Percentiles rank a stretch among this genome's conserved stretches.
Evolutionary conservation across 2,888 invertebrate species (phyloP).

Genomic region (Gari tellinella): DNA sequence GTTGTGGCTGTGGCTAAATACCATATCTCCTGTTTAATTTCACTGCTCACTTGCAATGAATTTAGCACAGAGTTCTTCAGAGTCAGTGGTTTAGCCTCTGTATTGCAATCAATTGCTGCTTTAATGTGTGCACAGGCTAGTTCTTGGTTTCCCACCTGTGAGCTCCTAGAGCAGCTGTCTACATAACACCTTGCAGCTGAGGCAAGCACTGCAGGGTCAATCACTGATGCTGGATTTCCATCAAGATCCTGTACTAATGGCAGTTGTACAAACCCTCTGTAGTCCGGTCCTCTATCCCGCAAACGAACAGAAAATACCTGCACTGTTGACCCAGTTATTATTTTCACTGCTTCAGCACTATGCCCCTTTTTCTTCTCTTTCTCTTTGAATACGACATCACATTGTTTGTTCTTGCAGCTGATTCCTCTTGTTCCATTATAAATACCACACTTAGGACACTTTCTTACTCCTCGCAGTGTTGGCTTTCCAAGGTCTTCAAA

Average conservation of each 20-base stretch:
- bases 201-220: constrained; percentile 80
- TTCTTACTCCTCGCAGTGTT: constrained; percentile 89
- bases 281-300: constrained; percentile 89
- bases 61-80: constrained; percentile 88
- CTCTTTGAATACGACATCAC: constrained; percentile 89
- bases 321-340: constrained; percentile 87
- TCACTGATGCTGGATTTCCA: constrained; percentile 80
- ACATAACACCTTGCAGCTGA: constrained; percentile 83
- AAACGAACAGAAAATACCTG: constrained; percentile 89
- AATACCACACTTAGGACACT: constrained; percentile 90
- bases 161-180: constrained; percentile 81
- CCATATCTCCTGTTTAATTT: constrained; percentile 88
- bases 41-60: constrained; percentile 87
- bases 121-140: constrained; percentile 88
- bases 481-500: constrained; percentile 88
- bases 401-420: constrained; percentile 90
- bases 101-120: constrained; percentile 88
- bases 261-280: constrained; percentile 90
- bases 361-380: constrained; percentile 85
- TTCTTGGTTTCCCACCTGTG: constrained; percentile 56
- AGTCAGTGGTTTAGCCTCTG: constrained; percentile 87
- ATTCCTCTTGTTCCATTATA: constrained; percentile 91
- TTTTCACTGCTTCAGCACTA: constrained; percentile 88
- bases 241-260: constrained; percentile 83
- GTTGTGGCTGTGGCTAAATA: constrained; percentile 87